Evolutionary conservation across 2,888 invertebrate genomes (phyloP), one percentile per base, ranked within the genome.

Genomic region (Drosophila pseudotalamancana): DNA sequence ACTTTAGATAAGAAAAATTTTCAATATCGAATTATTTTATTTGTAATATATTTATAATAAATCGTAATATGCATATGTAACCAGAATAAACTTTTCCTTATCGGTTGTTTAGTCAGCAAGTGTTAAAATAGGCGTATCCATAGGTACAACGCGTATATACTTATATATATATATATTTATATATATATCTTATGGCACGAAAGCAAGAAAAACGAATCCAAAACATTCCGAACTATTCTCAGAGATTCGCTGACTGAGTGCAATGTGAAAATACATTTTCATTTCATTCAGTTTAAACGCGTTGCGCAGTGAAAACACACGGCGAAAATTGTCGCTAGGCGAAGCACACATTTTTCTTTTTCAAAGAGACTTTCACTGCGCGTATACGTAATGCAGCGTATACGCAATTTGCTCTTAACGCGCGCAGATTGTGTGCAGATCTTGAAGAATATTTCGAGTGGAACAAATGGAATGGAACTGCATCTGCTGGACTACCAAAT

Each of bases 361-460:
- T 9, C 0, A 6, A 16, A 48, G 21, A 21, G 21, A 27, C 9
- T 46, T n/a, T 37, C n/a, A 39, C 31, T 19, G 27, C 43, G 45
- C 67, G 54, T 59, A 59, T 63, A 74, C 68, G 54, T 49, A 40
- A 71, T n/a, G 37, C 19, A 37, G 55, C 65, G 77, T 72, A 76
- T 68, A 68, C 57, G 54, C 55, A 77, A 75, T 50, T 73, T 74
- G 66, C 57, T 88, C 11, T 61, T 89, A 29, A 78, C 51, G 8
- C 74, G 34, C 5, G n/a, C 25, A 0, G 84, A 89, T 39, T 89
- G 88, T 48, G 40, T 59, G 18, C 32, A 54, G 49, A 90, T 89
- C 21, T 63, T 89, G 16, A n/a, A n/a, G n/a, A n/a, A n/a, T n/a
- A n/a, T n/a, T n/a, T n/a, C n/a, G n/a, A n/a, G n/a, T n/a, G n/a